A percentile compares a stretch with the other conserved stretches of the same genome.
These are phyloP conservation scores for Watsonalla binaria DNA, from an alignment of 2,888 invertebrate genomes.

Conservation along the genomic window DNA sequence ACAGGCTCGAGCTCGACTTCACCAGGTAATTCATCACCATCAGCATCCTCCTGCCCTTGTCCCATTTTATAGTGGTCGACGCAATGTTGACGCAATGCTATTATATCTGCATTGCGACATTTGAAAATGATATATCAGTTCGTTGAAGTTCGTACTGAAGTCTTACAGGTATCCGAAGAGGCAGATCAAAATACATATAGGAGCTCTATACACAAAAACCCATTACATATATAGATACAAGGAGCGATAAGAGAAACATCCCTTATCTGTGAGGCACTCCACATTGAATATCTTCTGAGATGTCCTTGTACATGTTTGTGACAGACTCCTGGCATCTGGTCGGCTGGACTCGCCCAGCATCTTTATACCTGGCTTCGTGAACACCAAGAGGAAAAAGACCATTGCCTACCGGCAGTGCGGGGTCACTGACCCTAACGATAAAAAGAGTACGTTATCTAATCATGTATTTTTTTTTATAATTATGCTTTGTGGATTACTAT, in stretches of 20 bases:
- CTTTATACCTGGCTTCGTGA: constrained; percentile 86
- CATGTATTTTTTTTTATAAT: too few relatives aligned
- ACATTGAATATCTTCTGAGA: too few relatives aligned
- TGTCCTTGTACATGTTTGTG: not conserved
- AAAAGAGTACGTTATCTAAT: constrained; percentile 51
- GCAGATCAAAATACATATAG: too few relatives aligned
- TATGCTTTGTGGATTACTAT: too few relatives aligned
- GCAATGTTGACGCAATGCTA: not conserved
- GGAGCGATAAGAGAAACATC: too few relatives aligned
- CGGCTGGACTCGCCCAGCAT: constrained; percentile 86
- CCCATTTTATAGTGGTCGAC: not conserved
- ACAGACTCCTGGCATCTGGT: constrained; percentile 83
- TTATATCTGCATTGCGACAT: too few relatives aligned
- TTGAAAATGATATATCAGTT: too few relatives aligned
- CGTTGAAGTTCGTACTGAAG: too few relatives aligned
- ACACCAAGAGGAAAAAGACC: constrained; percentile 83
- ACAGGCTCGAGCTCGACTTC: constrained; percentile 88
- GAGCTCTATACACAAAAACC: too few relatives aligned
- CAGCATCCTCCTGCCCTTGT: not conserved
- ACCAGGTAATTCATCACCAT: constrained; percentile 59
- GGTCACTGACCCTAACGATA: constrained; percentile 86
- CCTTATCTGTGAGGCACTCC: too few relatives aligned
- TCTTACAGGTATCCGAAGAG: too few relatives aligned
- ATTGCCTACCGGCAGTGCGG: constrained; percentile 88
- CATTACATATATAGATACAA: too few relatives aligned